These are phyloP conservation scores for Lomographa bimaculata DNA, from an alignment of 2,888 invertebrate species.

Conservation along the genomic window DNA sequence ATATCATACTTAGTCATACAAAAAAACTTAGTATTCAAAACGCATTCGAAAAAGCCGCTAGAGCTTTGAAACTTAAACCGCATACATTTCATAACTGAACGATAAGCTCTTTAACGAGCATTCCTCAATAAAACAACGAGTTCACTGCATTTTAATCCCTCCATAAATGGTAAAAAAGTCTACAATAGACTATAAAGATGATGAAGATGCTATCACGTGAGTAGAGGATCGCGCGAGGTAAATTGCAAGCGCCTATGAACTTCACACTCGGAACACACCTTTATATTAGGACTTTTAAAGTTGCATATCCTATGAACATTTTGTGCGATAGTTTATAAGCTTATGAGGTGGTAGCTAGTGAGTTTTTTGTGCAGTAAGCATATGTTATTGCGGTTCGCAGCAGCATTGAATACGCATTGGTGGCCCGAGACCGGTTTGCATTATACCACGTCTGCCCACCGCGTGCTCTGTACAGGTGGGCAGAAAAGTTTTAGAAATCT, in stretches of 20 bases:
- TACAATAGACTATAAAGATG: slow-evolving; percentile 31
- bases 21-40: slow-evolving; percentile 1
- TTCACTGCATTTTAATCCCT: slow-evolving; percentile 29
- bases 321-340: slow-evolving; percentile 9
- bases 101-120: slow-evolving; percentile 27
- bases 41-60: slow-evolving; percentile 8
- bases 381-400: slow-evolving; percentile 56
- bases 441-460: slow-evolving; percentile 59
- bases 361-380: slow-evolving; percentile 46
- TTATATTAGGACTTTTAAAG: slow-evolving; percentile 1
- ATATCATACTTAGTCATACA: too few relatives aligned
- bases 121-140: slow-evolving; percentile 20
- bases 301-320: slow-evolving; percentile 6
- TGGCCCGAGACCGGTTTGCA: slow-evolving; percentile 51
- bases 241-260: not conserved
- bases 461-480: slow-evolving; percentile 47
- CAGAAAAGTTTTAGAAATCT: slow-evolving; percentile 22
- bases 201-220: slow-evolving; percentile 31
- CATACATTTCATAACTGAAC: slow-evolving; percentile 23
- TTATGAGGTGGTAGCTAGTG: slow-evolving; percentile 40
- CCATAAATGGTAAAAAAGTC: slow-evolving; percentile 24
- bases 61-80: slow-evolving; percentile 22
- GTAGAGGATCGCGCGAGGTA: slow-evolving; percentile 12
- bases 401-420: slow-evolving; percentile 63
- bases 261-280: slow-evolving; percentile 8